These are phyloP conservation scores for Ctenoplectra terminalis DNA, from an alignment of 1,140 invertebrate genomes.

Conservation along the genomic window DNA sequence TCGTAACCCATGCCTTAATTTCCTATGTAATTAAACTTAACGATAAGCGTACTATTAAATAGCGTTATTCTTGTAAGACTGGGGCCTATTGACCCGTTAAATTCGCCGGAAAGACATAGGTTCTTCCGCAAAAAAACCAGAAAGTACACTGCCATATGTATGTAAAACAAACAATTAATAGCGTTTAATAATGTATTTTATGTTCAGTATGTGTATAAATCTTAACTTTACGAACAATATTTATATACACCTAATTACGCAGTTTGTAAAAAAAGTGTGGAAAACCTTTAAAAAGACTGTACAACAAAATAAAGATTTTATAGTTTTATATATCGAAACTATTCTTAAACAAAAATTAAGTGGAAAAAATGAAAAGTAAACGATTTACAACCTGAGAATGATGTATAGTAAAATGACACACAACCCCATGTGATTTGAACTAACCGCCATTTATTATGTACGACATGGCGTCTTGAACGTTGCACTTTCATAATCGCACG, in stretches of 20 bases:
- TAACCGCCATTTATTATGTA: background rate
- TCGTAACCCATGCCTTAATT: constrained; percentile 40
- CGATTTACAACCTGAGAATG: too few species aligned
- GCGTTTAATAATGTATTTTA: constrained; percentile 65
- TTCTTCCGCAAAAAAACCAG: constrained; percentile 70
- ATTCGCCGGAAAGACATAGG: constrained; percentile 48
- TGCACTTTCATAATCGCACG: background rate
- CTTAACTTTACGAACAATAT: constrained; percentile 49
- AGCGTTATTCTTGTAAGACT: constrained; percentile 72
- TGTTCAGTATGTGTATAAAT: constrained; percentile 64
- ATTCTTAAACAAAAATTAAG: background rate
- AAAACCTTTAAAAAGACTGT: constrained; percentile 66
- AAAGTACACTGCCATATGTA: constrained; percentile 76
- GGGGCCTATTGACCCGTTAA: constrained; percentile 61
- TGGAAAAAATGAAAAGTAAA: background rate
- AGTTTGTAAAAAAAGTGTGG: constrained; percentile 39
- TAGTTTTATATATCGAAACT: constrained; percentile 69
- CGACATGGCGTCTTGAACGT: background rate
- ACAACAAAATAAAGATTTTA: constrained; percentile 75
- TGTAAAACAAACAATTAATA: constrained; percentile 46
- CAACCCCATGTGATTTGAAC: background rate
- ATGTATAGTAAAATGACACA: background rate
- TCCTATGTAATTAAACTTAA: constrained; percentile 18
- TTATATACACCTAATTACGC: constrained; percentile 44
- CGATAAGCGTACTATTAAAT: constrained; percentile 53